A percentile compares a stretch with the other conserved stretches of the same genome.
phyloP scores from a whole-genome alignment of 2,797 vertebrate species.

The Acrossocheilus fasciatus region DNA sequence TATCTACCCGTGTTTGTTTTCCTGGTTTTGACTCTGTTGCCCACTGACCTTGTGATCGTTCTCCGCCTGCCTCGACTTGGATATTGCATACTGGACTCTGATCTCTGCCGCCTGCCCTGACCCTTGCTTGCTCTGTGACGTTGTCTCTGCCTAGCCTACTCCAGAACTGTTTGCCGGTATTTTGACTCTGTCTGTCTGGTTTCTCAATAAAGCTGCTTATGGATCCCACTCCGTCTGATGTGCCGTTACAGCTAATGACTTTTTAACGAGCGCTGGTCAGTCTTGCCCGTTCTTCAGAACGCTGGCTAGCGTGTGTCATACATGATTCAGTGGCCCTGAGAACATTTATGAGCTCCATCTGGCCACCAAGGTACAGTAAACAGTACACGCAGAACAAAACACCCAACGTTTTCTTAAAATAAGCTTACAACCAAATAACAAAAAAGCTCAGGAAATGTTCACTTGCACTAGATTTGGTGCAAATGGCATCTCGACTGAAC shows the following conservation, averaged over 20 bases:
- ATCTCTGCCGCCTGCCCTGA: no score
- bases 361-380: not conserved
- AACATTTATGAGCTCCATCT: constrained; percentile 13
- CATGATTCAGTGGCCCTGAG: not conserved
- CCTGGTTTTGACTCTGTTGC: no score
- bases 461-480: not conserved
- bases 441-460: not conserved
- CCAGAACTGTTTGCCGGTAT: no score
- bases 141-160: no score
- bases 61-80: no score
- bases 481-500: not conserved
- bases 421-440: not conserved
- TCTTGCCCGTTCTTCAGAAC: not conserved
- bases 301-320: not conserved
- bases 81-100: no score
- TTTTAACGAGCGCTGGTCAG: not conserved
- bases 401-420: not conserved
- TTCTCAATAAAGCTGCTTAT: no score
- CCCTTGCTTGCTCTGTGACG: no score
- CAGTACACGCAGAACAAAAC: not conserved
- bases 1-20: no score
- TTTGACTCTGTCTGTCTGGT: no score
- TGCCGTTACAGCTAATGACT: not conserved
- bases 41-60: no score
- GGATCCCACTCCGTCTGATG: no score